Percentiles rank a stretch among this genome's conserved stretches.
Evolutionary conservation across 2,797 vertebrate genomes (phyloP).

Genomic region (Anniella stebbinsi): DNA sequence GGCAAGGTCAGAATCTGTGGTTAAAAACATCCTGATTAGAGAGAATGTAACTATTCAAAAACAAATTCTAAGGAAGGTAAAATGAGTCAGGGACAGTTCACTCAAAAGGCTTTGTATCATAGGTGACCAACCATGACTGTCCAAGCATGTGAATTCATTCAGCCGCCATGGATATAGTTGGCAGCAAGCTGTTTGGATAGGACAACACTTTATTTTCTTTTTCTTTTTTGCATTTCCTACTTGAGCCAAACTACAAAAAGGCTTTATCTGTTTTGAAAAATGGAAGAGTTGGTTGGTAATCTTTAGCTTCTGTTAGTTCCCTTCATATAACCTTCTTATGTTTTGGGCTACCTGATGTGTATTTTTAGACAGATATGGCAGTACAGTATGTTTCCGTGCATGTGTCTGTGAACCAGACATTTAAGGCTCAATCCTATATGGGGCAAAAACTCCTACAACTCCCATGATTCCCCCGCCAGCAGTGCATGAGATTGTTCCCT

Average conservation of each 20-base stretch:
- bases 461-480: too few relatives aligned
- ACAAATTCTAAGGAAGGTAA: rapidly evolving
- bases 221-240: too few relatives aligned
- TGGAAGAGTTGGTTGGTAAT: background rate
- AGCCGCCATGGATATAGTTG: background rate
- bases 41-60: background rate
- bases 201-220: too few relatives aligned
- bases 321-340: background rate
- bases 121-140: background rate
- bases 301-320: background rate
- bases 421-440: too few relatives aligned
- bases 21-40: background rate
- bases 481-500: too few relatives aligned
- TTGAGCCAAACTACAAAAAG: background rate
- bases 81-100: background rate
- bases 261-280: background rate
- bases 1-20: rapidly evolving
- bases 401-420: background rate
- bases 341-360: background rate
- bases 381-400: background rate
- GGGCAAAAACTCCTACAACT: too few relatives aligned
- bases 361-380: background rate
- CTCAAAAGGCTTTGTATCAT: too few relatives aligned
- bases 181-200: background rate
- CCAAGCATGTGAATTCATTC: background rate